phyloP scores from a whole-genome alignment of 2,113 vertebrate genomes.

The Hydrochoerus hydrochaeris region DNA sequence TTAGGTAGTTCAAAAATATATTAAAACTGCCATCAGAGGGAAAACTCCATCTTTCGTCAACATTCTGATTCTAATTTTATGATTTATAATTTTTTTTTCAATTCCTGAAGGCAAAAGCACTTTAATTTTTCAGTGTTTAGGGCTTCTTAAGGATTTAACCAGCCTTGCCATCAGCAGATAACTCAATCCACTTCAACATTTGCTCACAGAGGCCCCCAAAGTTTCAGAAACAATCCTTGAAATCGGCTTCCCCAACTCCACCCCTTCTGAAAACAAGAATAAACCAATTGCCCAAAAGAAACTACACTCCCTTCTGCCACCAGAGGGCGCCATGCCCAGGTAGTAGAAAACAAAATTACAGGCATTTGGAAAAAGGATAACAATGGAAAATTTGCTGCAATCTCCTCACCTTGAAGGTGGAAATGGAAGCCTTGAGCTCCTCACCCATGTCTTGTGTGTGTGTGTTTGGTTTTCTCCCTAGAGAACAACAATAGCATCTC shows the following conservation, averaged over 20 bases:
- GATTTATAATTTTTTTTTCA: neutral
- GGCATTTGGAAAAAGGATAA: neutral
- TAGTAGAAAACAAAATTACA: neutral
- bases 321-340: slow-evolving; percentile 22
- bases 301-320: neutral
- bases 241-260: neutral
- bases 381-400: neutral
- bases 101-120: neutral
- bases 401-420: neutral
- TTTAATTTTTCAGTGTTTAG: slow-evolving; percentile 20
- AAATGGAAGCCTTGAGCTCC: neutral
- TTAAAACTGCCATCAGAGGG: neutral
- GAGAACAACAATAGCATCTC: neutral
- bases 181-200: neutral
- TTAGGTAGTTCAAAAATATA: neutral
- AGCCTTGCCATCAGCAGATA: neutral
- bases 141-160: neutral
- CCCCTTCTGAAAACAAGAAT: neutral
- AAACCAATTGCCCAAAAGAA: neutral
- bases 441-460: neutral
- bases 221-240: neutral
- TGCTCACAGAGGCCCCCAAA: neutral
- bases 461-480: neutral
- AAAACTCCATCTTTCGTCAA: neutral
- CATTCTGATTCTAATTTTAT: slow-evolving; percentile 43